These are phyloP conservation scores for Azemiops feae DNA, from an alignment of 2,113 vertebrate species.

Conservation along the genomic window DNA sequence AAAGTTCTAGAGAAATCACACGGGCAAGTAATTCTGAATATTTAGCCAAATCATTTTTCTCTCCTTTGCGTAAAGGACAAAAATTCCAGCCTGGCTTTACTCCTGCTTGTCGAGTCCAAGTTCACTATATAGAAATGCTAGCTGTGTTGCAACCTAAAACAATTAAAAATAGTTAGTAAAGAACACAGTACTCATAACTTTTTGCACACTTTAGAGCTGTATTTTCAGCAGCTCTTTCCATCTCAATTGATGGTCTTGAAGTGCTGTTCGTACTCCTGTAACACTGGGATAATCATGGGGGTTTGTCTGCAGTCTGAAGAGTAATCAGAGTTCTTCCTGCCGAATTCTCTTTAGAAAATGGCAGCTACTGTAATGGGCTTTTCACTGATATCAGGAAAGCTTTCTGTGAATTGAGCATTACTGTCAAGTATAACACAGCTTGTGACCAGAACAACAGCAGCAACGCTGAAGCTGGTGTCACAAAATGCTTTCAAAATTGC, in stretches of 20 bases:
- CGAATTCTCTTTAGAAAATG: slow-evolving; percentile 30
- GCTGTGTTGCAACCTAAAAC: slow-evolving; percentile 81
- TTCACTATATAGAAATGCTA: slow-evolving; percentile 87
- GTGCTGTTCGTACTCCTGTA: background rate
- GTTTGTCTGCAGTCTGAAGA: slow-evolving; percentile 7
- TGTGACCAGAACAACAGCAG: slow-evolving; percentile 17
- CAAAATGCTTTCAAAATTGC: slow-evolving; percentile 21
- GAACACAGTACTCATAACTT: background rate
- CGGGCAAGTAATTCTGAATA: background rate
- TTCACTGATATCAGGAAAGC: slow-evolving; percentile 22
- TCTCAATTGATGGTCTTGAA: background rate
- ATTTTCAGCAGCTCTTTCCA: background rate
- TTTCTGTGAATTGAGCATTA: slow-evolving; percentile 24
- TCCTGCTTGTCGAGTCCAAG: slow-evolving; percentile 69
- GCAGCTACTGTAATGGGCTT: slow-evolving; percentile 28
- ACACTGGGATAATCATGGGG: slow-evolving; percentile 2
- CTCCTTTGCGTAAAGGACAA: background rate
- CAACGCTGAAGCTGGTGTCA: slow-evolving; percentile 6
- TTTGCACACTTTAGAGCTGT: slow-evolving; percentile 7
- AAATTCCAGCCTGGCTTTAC: background rate
- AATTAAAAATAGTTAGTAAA: slow-evolving; percentile 27
- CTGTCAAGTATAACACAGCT: slow-evolving; percentile 19
- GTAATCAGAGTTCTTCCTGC: slow-evolving; percentile 23
- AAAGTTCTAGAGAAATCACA: background rate
- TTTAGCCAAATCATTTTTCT: slow-evolving; percentile 11